phyloP scores from a whole-genome alignment of 1,140 invertebrate genomes.

The Philotrypesis tridentata region DNA sequence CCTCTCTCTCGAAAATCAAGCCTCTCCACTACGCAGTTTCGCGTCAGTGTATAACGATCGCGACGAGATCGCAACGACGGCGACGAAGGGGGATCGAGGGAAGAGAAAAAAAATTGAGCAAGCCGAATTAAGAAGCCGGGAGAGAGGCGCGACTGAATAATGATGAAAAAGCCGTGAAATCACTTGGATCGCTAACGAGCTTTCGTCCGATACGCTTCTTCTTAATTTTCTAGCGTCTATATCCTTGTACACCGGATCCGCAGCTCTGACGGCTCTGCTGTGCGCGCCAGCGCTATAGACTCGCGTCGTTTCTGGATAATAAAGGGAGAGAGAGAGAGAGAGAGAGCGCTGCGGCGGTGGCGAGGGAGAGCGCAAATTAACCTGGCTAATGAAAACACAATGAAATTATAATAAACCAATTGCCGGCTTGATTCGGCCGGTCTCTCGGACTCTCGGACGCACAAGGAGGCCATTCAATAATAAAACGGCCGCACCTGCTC shows the following conservation, averaged over 20 bases:
- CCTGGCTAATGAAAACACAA: slow-evolving; percentile 72
- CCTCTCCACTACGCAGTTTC: slow-evolving; percentile 17
- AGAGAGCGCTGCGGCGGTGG: background rate
- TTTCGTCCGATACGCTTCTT: background rate
- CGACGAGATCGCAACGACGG: slow-evolving; percentile 33
- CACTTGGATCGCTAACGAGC: background rate
- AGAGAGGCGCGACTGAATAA: slow-evolving; percentile 8
- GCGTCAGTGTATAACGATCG: no score
- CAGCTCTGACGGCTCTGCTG: background rate
- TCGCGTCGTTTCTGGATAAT: slow-evolving; percentile 58
- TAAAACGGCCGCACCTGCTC: slow-evolving; percentile 67
- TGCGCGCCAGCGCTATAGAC: background rate
- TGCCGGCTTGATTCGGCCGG: slow-evolving; percentile 70
- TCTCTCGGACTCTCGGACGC: slow-evolving; percentile 47
- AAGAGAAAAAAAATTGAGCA: background rate
- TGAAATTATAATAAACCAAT: slow-evolving; percentile 75
- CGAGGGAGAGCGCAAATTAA: slow-evolving; percentile 64
- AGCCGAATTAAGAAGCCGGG: slow-evolving; percentile 26
- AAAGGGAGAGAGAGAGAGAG: slow-evolving; percentile 61
- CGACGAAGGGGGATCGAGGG: slow-evolving; percentile 37
- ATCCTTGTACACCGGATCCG: background rate
- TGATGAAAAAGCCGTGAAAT: background rate
- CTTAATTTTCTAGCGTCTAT: no score
- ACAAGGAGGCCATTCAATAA: slow-evolving; percentile 72
- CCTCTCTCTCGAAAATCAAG: slow-evolving; percentile 36